These are phyloP conservation scores for Coryphaenoides rupestris DNA, from an alignment of 2,113 vertebrate genomes.

Conservation along the genomic window DNA sequence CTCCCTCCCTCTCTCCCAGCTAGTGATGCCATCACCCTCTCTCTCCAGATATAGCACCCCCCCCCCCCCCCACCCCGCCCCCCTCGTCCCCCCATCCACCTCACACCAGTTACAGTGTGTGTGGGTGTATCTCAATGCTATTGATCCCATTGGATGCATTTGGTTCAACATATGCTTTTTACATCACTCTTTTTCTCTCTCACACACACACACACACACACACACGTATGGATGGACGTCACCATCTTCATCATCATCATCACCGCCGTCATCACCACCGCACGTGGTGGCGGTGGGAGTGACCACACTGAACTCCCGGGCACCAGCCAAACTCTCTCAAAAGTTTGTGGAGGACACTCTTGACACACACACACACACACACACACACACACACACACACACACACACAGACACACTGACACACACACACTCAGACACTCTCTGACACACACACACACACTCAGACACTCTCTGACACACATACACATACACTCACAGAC, in stretches of 20 bases:
- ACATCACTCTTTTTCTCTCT: conserved; percentile 11
- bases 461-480: conserved; percentile 2
- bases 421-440: not conserved
- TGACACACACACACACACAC: not conserved
- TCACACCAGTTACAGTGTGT: too few relatives aligned
- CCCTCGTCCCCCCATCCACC: conserved; percentile 51
- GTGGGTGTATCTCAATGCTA: conserved; percentile 31
- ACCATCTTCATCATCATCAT: conserved; percentile 47
- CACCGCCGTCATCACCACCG: conserved; percentile 39
- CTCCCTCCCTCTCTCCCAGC: conserved; percentile 57
- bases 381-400: not conserved
- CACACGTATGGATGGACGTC: conserved; percentile 34
- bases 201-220: conserved; percentile 4
- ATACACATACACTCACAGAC: not conserved
- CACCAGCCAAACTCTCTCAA: conserved; percentile 21
- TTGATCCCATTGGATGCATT: conserved; percentile 2
- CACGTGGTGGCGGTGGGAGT: conserved; percentile 35
- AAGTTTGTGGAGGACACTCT: conserved; percentile 19
- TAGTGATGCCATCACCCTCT: conserved; percentile 75
- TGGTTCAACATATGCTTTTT: conserved; percentile 9
- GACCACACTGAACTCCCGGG: conserved; percentile 36
- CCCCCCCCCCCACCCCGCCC: conserved; percentile 50
- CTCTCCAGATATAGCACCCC: conserved; percentile 75
- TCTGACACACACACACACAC: not conserved
- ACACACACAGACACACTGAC: not conserved